Evolutionary conservation across 2,113 vertebrate genomes (phyloP), one percentile per base, ranked within the genome.

Genomic region (Brienomyrus longianalis): DNA sequence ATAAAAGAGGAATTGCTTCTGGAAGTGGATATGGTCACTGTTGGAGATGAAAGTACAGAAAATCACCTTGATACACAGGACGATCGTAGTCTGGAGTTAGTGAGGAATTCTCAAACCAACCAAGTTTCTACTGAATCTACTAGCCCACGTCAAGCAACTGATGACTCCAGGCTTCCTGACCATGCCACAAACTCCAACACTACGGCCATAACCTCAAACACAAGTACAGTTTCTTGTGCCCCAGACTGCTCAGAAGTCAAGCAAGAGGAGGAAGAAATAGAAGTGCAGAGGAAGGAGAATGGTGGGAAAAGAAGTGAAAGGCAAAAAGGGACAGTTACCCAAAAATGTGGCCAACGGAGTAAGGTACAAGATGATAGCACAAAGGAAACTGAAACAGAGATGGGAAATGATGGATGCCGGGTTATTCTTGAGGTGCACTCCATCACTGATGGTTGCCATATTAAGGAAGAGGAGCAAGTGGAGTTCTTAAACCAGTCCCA

Each of bases 11-110:
- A 95, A 90, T 92, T 95, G 85, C 91, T 95, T 88, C 90, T 94
- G 0, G 95, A 95, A 43, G 94, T 96, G 11, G 94, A 95, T 92
- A 89, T 96, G 88, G 92, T 96, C 83, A 95, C 94, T 89, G 93
- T 95, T 91, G 95, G 94, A 47, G 95, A 95, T n/a, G 91, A 93
- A 59, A 93, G 89, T 90, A 93, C 92, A 35, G 93, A 23, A 56
- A 90, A 92, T n/a, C 90, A 89, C 51, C 39, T 43, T 39, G 3
- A 39, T 35, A 85, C 88, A 31, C 89, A 74, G 80, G 88, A 92
- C 7, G 31, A 74, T 21, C 56, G n/a, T 70, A 66, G 54, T 62
- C 39, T 59, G 23, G 10, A 39, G n/a, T 83, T 83, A 13, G 39
- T 39, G 9, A 31, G 52, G 39, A 59, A 4, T 62, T 43, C 52